Evolutionary conservation across 2,113 vertebrate genomes (phyloP), one percentile per base, ranked within the genome.

Genomic region (Todiramphus chloris): DNA sequence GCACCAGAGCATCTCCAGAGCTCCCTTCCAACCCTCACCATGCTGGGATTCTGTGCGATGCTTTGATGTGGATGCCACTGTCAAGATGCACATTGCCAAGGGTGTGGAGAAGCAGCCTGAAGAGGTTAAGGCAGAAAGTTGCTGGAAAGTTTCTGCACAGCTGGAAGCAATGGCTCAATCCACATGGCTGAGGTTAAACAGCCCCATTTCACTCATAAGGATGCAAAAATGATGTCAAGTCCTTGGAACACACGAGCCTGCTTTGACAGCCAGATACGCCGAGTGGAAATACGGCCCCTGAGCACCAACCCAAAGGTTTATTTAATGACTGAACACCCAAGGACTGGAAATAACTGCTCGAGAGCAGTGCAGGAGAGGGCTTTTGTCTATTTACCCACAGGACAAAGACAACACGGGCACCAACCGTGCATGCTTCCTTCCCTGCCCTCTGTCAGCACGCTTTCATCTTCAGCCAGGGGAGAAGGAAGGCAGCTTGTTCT

Each of bases 191-290:
- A 62, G 80, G 69, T 86, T 75, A 78, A 67, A 83, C 53, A 48
- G 72, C 88, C 83, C 25, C 0, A 5, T 37, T 91, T 78, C 69
- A 3, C 86, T 78, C 86, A 6, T 13, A 68, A 79, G 76, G 86
- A 93, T 72, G 90, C 68, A 93, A 63, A 94, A 86, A 83, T 89
- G 55, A 96, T 68, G 90, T 92, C 92, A 94, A 30, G 19, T 59
- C 87, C 86, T 80, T 93, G 89, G 94, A 90, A 95, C 77, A 91
- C 44, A 14, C 6, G 0, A 31, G 9, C 28, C 13, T 7, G 62
- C 83, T 62, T 20, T 89, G 89, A 84, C 95, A 92, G 96, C 92
- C 92, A 95, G 86, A 63, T n/a, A 43, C 1, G 56, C 92, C 35
- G 80, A 78, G 89, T 80, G 76, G 66, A 92, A 94, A 95, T 14